Conservation (phyloP, 2,797 vertebrate species). For the Rhynchotus rufescens region DNA sequence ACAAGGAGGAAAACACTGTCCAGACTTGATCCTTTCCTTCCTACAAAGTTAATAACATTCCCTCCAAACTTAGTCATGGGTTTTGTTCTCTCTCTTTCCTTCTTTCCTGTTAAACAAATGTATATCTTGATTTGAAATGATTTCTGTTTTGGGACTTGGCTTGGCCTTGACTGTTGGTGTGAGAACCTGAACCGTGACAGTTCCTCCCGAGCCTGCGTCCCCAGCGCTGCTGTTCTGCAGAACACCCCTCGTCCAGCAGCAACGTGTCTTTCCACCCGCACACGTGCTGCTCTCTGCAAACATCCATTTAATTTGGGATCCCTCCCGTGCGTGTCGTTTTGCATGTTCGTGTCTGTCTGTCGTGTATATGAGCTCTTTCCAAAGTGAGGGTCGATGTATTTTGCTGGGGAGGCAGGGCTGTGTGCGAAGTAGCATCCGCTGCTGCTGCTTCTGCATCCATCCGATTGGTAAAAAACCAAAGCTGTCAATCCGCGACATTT, state of each 20-base stretch:
- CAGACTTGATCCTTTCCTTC: constrained; percentile 34
- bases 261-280: not conserved
- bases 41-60: constrained; percentile 13
- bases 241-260: not conserved
- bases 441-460: rapidly evolving
- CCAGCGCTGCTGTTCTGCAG: not conserved
- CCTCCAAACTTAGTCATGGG: not conserved
- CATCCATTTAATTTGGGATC: not conserved
- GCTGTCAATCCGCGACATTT: rapidly evolving
- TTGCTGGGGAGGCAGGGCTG: rapidly evolving
- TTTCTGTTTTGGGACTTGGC: not conserved
- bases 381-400: not conserved
- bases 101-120: constrained; percentile 16
- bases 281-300: not conserved
- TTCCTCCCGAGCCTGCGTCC: not conserved
- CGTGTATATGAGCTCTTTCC: not conserved
- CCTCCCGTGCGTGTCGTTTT: rapidly evolving
- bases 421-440: not conserved
- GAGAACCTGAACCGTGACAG: not conserved
- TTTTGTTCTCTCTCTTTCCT: not conserved
- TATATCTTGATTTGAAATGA: not conserved
- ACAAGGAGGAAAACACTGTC: constrained; percentile 49
- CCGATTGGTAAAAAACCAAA: not conserved
- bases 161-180: not conserved
- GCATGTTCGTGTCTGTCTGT: not conserved